A percentile compares a stretch with the other conserved stretches of the same genome.
These are phyloP conservation scores for Megalops cyprinoides DNA, from an alignment of 2,797 vertebrate species.

Conservation along the genomic window DNA sequence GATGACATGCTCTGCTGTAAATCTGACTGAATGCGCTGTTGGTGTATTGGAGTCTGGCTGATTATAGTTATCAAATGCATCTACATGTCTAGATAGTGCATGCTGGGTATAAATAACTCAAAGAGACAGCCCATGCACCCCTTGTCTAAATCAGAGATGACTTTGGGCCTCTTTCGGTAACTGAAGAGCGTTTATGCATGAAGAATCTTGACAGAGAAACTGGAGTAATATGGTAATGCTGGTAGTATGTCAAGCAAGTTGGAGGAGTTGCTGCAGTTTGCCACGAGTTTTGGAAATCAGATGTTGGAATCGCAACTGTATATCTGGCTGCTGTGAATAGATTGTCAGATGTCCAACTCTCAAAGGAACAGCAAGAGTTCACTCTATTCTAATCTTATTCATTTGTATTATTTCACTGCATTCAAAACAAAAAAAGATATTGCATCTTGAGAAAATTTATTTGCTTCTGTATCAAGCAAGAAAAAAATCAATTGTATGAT, in stretches of 20 bases:
- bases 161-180: constrained; percentile 42
- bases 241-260: constrained; percentile 52
- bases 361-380: no score
- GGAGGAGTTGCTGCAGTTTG: not conserved
- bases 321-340: no score
- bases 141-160: constrained; percentile 63
- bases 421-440: no score
- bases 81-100: constrained; percentile 65
- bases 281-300: not conserved
- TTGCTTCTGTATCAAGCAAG: no score
- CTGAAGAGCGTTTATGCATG: constrained; percentile 66
- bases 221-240: constrained; percentile 59
- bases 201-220: constrained; percentile 57
- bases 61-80: constrained; percentile 58
- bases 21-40: not conserved
- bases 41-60: constrained; percentile 27
- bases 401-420: no score
- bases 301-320: not conserved
- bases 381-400: no score
- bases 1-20: not conserved
- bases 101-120: constrained; percentile 56
- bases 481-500: no score
- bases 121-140: constrained; percentile 56
- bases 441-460: no score
- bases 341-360: no score